Conservation (phyloP, 2,888 invertebrate genomes). For the Dryobotodes eremita region DNA sequence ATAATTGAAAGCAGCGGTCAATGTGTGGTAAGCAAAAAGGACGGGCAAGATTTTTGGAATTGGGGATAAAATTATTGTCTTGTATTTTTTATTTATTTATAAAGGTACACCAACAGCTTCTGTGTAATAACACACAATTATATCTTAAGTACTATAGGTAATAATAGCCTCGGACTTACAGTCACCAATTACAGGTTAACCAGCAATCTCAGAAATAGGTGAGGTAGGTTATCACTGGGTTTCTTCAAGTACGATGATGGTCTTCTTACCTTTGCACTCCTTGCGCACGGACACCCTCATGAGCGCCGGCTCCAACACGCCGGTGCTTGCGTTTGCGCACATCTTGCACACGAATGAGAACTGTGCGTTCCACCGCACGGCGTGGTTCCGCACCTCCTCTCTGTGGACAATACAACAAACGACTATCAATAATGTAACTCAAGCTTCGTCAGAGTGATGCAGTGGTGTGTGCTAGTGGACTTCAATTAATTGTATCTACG, state of each 20-base stretch:
- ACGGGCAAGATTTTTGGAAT: not conserved
- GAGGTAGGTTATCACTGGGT: not conserved
- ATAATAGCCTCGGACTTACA: too few species aligned
- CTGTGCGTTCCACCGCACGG: slow-evolving; percentile 97
- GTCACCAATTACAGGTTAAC: too few species aligned
- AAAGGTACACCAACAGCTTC: too few species aligned
- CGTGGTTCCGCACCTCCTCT: slow-evolving; percentile 98
- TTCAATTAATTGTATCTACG: not conserved
- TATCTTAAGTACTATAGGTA: too few species aligned
- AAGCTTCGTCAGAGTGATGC: not conserved
- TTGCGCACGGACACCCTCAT: slow-evolving; percentile 98
- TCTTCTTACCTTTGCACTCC: slow-evolving; percentile 93
- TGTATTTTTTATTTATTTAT: too few species aligned
- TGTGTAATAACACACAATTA: too few species aligned
- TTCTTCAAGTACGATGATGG: not conserved
- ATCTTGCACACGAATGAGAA: slow-evolving; percentile 99
- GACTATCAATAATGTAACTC: slow-evolving; percentile 2
- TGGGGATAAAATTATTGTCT: not conserved
- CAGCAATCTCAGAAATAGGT: too few species aligned
- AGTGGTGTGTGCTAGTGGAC: not conserved
- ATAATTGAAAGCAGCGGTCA: slow-evolving; percentile 22
- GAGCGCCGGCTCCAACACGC: slow-evolving; percentile 97
- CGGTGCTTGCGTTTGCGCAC: slow-evolving; percentile 98
- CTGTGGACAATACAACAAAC: slow-evolving; percentile 88
- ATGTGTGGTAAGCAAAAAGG: slow-evolving; percentile 1